phyloP scores from a whole-genome alignment of 2,797 vertebrate genomes.

The Limnodromus scolopaceus region DNA sequence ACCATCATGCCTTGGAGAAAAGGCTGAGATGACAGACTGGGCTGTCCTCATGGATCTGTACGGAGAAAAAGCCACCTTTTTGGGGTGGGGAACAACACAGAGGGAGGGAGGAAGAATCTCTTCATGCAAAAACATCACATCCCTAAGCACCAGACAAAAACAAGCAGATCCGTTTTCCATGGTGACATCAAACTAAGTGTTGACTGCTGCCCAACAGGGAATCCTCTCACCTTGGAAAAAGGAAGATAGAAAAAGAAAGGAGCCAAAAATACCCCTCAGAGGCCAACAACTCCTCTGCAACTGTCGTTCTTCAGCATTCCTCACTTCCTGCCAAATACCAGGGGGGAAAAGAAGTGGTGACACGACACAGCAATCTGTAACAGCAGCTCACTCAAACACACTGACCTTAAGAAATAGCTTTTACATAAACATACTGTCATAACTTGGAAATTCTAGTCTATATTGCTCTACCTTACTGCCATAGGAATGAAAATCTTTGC shows the following conservation, averaged over 20 bases:
- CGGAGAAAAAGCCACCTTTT: background rate
- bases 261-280: background rate
- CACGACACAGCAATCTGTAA: background rate
- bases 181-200: background rate
- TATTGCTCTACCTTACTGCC: background rate
- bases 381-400: background rate
- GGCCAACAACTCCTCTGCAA: background rate
- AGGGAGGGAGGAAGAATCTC: background rate
- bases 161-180: background rate
- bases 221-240: conserved; percentile 4
- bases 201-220: background rate
- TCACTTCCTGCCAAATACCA: background rate
- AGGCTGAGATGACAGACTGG: background rate
- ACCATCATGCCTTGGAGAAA: background rate
- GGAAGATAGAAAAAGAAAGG: background rate
- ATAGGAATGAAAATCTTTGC: background rate
- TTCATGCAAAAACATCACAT: background rate
- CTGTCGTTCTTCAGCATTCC: background rate
- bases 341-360: background rate
- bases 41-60: background rate
- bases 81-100: background rate
- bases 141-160: background rate
- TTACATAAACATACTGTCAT: background rate
- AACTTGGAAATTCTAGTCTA: background rate
- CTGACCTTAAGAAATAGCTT: background rate